Percentiles rank a stretch among this genome's conserved stretches.
Evolutionary conservation across 2,797 vertebrate genomes (phyloP).

Genomic region (Hybognathus amarus): DNA sequence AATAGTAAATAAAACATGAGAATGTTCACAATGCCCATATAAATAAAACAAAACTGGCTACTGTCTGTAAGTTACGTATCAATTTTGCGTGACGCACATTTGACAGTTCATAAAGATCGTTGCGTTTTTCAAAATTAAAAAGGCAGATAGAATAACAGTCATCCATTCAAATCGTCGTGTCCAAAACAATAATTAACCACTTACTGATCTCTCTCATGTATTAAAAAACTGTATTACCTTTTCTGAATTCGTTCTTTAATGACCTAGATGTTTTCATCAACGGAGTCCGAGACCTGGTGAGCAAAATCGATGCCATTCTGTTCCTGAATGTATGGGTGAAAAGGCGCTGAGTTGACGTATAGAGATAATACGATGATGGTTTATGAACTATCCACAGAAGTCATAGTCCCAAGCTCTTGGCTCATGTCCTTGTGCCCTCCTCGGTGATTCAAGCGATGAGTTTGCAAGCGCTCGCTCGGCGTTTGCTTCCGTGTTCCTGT

Average conservation of each 20-base stretch:
- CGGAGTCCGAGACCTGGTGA: conserved; percentile 76
- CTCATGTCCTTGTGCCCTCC: conserved; percentile 70
- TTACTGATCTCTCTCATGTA: neutral
- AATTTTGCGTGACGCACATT: neutral
- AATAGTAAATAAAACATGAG: neutral
- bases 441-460: conserved; percentile 62
- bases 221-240: conserved; percentile 64
- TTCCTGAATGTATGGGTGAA: conserved; percentile 32
- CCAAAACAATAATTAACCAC: neutral
- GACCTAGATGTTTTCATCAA: conserved; percentile 79
- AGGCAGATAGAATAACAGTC: neutral
- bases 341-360: neutral
- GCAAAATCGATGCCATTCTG: conserved; percentile 83
- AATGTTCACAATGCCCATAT: neutral
- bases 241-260: conserved; percentile 76
- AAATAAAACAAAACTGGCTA: neutral
- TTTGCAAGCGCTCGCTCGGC: conserved; percentile 19
- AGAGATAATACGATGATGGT: neutral
- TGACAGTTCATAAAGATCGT: neutral
- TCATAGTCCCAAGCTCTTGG: conserved; percentile 48
- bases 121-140: neutral
- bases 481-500: conserved; percentile 58
- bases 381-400: conserved; percentile 34
- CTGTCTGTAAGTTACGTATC: neutral
- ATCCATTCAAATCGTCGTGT: neutral